Percentiles rank a stretch among this genome's conserved stretches.
These are phyloP conservation scores for Acanthosepion lycidas DNA, from an alignment of 2,888 invertebrate species.

Conservation along the genomic window DNA sequence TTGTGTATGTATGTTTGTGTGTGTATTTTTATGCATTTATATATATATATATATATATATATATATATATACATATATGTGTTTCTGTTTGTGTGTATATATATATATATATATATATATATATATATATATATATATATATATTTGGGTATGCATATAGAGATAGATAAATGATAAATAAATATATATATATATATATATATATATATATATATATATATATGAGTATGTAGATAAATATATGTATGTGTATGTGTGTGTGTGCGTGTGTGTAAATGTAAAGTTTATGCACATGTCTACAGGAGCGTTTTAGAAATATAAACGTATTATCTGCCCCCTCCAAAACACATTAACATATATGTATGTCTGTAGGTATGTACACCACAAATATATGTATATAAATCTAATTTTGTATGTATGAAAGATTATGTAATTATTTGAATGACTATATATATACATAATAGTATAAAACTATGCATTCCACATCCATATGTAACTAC, in stretches of 20 bases:
- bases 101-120: not conserved
- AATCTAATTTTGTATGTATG: not conserved
- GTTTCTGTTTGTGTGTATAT: not conserved
- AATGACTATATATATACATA: not conserved
- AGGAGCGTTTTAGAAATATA: not conserved
- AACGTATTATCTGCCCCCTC: too few relatives aligned
- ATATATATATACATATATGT: constrained; percentile 13
- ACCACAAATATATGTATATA: not conserved
- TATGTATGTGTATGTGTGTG: not conserved
- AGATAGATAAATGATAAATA: not conserved
- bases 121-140: not conserved
- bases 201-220: too few relatives aligned
- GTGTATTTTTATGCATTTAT: not conserved
- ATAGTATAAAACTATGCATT: not conserved
- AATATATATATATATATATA: not conserved
- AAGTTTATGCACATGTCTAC: not conserved
- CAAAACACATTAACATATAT: not conserved
- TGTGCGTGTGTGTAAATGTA: not conserved
- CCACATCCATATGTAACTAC: too few relatives aligned
- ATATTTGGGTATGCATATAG: not conserved
- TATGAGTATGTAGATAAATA: too few relatives aligned
- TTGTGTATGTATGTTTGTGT: not conserved
- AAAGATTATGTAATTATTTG: not conserved
- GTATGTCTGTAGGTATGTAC: not conserved
- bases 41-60: too few relatives aligned